A percentile compares a stretch with the other conserved stretches of the same genome.
Conservation (phyloP, 2,888 invertebrate species). For the Plagodis dolabraria region DNA sequence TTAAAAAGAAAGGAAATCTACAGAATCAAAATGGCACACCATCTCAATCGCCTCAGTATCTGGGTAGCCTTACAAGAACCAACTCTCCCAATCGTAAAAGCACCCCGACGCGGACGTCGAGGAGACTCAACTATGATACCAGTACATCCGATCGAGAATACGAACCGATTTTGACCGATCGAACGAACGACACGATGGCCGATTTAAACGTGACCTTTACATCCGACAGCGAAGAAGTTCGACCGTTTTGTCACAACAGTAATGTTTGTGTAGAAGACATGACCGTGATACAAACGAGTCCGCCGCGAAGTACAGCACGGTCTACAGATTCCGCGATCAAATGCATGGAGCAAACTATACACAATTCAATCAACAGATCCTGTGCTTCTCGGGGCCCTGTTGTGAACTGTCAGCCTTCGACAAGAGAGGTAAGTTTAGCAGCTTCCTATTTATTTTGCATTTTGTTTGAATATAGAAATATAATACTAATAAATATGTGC, state of each 20-base stretch:
- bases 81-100: constrained; percentile 52
- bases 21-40: constrained; percentile 40
- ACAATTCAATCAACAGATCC: constrained; percentile 51
- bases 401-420: constrained; percentile 46
- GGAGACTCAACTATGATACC: constrained; percentile 67
- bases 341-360: constrained; percentile 51
- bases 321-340: constrained; percentile 54
- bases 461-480: too few species aligned
- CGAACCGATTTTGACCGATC: constrained; percentile 70
- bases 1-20: constrained; percentile 51
- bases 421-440: constrained; percentile 57
- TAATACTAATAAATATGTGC: not conserved
- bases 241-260: constrained; percentile 33
- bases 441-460: not conserved
- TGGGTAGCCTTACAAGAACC: constrained; percentile 55
- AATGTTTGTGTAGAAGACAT: constrained; percentile 39
- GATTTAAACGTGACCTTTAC: constrained; percentile 78
- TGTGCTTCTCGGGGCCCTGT: constrained; percentile 11
- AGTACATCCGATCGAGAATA: constrained; percentile 64
- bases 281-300: constrained; percentile 41
- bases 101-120: constrained; percentile 40
- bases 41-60: constrained; percentile 42
- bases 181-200: constrained; percentile 80
- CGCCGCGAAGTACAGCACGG: constrained; percentile 11
- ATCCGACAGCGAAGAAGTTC: constrained; percentile 66